Conservation (phyloP, 2,113 vertebrate species). For the Zosterops japonicus region DNA sequence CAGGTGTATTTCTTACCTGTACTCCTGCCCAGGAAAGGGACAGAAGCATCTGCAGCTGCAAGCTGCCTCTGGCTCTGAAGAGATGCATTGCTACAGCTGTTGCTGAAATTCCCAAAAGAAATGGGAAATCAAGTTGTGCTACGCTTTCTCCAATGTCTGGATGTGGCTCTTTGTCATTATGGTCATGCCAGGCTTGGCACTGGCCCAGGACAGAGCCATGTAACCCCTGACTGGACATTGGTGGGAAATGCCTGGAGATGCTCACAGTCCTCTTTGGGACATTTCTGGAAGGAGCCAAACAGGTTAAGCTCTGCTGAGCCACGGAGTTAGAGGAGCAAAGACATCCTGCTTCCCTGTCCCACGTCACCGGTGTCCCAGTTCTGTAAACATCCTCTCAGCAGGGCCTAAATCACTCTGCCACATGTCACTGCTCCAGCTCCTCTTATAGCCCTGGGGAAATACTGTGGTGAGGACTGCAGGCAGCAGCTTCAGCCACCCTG, state of each 20-base stretch:
- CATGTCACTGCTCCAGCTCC: neutral
- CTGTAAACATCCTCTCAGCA: slow-evolving; percentile 32
- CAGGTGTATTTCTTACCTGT: neutral
- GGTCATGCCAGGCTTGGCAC: neutral
- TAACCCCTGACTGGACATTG: neutral
- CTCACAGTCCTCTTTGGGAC: neutral
- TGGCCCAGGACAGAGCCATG: neutral
- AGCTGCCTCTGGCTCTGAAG: neutral
- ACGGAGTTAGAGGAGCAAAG: slow-evolving; percentile 15
- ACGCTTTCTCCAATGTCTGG: neutral
- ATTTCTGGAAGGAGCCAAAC: slow-evolving; percentile 15
- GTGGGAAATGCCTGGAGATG: neutral
- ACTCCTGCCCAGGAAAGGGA: neutral
- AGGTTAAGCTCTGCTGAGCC: slow-evolving; percentile 59
- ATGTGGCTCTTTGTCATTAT: neutral
- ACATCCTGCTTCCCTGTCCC: neutral
- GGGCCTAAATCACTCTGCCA: slow-evolving; percentile 31
- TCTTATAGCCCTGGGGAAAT: neutral
- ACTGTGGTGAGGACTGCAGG: neutral
- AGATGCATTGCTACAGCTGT: neutral
- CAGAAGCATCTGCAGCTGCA: neutral
- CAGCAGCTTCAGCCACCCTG: neutral
- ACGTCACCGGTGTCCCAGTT: neutral
- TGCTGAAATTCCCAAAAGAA: neutral
- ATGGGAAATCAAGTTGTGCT: neutral